These are phyloP conservation scores for Lepidocolaptes lacrymiger DNA, from an alignment of 2,797 vertebrate species.

Conservation along the genomic window DNA sequence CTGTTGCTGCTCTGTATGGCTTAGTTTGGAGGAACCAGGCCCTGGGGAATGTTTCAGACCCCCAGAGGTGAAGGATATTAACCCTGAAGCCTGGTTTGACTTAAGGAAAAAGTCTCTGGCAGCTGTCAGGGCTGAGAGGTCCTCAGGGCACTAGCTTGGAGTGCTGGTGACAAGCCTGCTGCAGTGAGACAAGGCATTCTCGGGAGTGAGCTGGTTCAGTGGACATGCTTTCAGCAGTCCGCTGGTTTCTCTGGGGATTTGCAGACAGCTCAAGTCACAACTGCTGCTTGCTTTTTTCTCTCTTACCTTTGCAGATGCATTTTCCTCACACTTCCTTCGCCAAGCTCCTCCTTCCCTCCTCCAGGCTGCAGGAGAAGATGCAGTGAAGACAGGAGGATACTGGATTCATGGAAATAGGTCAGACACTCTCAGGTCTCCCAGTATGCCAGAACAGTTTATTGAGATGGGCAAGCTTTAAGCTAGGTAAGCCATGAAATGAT, in stretches of 20 bases:
- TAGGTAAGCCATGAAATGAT: background rate
- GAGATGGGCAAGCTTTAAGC: background rate
- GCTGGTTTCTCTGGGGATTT: background rate
- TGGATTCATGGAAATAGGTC: conserved; percentile 40
- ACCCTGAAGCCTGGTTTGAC: background rate
- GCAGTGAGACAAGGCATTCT: background rate
- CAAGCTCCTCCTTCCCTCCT: conserved; percentile 5
- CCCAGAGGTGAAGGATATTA: background rate
- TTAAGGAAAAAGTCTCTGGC: background rate
- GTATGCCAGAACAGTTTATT: background rate
- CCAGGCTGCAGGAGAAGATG: background rate
- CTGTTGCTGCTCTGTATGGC: background rate
- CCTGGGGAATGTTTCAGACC: background rate
- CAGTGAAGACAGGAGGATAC: background rate
- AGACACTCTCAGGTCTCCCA: background rate
- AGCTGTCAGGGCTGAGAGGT: background rate
- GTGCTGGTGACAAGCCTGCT: background rate
- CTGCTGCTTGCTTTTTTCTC: conserved; percentile 7
- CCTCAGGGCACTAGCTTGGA: background rate
- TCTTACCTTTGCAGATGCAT: conserved; percentile 41
- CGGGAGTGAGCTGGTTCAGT: background rate
- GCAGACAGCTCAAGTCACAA: background rate
- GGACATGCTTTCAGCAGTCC: background rate
- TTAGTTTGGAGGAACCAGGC: background rate
- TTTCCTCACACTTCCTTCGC: background rate